Percentiles rank a stretch among this genome's conserved stretches.
These are phyloP conservation scores for Notodonta ziczac DNA, from an alignment of 2,888 invertebrate species.

Conservation along the genomic window DNA sequence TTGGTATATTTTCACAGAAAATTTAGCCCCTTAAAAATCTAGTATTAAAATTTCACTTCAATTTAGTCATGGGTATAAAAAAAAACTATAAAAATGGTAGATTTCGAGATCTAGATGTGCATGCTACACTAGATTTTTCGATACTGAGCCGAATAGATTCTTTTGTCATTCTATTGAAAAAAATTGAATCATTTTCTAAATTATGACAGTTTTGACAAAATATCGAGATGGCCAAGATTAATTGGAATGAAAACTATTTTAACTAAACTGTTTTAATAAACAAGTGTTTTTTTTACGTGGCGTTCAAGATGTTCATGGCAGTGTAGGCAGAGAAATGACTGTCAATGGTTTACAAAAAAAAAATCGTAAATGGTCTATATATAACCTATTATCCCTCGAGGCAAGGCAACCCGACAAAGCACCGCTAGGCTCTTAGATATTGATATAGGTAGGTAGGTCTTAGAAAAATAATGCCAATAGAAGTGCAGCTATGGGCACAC, in stretches of 20 bases:
- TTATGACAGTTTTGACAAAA: background rate
- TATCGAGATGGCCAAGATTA: slow-evolving; percentile 21
- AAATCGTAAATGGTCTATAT: too few relatives aligned
- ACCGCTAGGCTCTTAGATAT: too few relatives aligned
- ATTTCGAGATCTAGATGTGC: slow-evolving; percentile 42
- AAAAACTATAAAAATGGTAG: slow-evolving; percentile 42
- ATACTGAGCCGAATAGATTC: slow-evolving; percentile 43
- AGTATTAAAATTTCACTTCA: slow-evolving; percentile 49
- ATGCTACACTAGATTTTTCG: slow-evolving; percentile 60
- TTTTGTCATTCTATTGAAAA: slow-evolving; percentile 46
- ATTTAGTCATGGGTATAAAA: slow-evolving; percentile 50
- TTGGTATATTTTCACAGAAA: slow-evolving; percentile 55
- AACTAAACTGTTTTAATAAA: background rate
- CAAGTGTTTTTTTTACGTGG: too few relatives aligned
- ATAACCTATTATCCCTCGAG: too few relatives aligned
- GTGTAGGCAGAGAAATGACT: too few relatives aligned
- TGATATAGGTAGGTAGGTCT: too few relatives aligned
- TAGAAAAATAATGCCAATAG: too few relatives aligned
- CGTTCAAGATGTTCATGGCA: too few relatives aligned
- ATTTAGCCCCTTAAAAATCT: slow-evolving; percentile 55
- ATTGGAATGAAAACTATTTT: background rate
- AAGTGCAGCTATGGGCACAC: too few relatives aligned
- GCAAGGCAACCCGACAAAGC: too few relatives aligned
- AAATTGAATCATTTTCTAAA: slow-evolving; percentile 30
- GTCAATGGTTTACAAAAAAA: too few relatives aligned